Evolutionary conservation across 2,888 invertebrate species (phyloP).

Genomic region (Pristionchus mayeri): DNA sequence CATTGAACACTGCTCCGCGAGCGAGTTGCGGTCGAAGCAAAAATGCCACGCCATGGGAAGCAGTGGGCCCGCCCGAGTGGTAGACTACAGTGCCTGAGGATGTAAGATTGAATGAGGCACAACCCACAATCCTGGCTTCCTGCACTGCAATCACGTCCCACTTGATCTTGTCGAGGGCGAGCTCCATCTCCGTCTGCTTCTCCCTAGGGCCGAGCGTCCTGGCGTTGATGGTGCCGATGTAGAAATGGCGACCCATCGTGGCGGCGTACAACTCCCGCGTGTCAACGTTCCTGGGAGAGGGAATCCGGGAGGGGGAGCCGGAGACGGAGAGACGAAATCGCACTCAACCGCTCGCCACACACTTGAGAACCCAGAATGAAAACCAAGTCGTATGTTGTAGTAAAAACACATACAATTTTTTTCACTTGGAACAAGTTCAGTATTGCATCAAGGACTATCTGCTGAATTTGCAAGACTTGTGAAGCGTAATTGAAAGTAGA

Average conservation of each 20-base stretch:
- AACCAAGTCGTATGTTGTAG: too few relatives aligned
- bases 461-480: too few relatives aligned
- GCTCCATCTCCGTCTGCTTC: conserved; percentile 21
- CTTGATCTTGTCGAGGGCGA: conserved; percentile 30
- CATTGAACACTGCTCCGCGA: background rate
- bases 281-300: background rate
- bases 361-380: background rate
- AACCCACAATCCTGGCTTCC: conserved; percentile 27
- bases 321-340: background rate
- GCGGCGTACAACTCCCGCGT: conserved; percentile 15
- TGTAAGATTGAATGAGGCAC: background rate
- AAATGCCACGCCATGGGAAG: conserved; percentile 9
- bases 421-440: too few relatives aligned
- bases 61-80: conserved; percentile 10
- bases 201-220: background rate
- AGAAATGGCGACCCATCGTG: conserved; percentile 14
- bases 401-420: too few relatives aligned
- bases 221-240: conserved; percentile 41
- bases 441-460: too few relatives aligned
- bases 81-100: conserved; percentile 5
- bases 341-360: background rate
- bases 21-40: conserved; percentile 3
- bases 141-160: conserved; percentile 32
- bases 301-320: background rate
- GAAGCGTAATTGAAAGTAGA: too few relatives aligned